These are phyloP conservation scores for Ellobius talpinus DNA, from an alignment of 2,113 vertebrate species.

Conservation along the genomic window DNA sequence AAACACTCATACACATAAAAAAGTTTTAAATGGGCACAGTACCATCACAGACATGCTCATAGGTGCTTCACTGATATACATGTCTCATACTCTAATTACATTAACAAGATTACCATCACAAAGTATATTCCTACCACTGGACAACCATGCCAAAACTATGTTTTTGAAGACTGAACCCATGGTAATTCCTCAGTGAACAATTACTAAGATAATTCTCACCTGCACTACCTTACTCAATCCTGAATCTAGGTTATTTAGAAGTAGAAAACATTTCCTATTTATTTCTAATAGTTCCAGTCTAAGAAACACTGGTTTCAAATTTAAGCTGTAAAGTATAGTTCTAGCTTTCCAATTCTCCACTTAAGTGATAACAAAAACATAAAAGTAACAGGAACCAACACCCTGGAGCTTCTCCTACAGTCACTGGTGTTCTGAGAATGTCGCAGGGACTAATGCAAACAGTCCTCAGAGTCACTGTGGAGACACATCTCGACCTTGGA, in stretches of 20 bases:
- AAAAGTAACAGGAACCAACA: not conserved
- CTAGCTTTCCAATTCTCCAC: slow-evolving; percentile 5
- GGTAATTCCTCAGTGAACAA: too few relatives aligned
- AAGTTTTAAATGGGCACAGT: not conserved
- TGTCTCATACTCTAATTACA: not conserved
- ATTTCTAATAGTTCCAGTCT: slow-evolving; percentile 10
- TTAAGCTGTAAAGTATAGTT: not conserved
- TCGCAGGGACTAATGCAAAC: not conserved
- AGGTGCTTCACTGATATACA: not conserved
- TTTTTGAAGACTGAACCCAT: not conserved
- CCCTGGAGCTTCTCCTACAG: not conserved
- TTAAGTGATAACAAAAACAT: not conserved
- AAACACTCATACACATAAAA: not conserved
- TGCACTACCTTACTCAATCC: not conserved
- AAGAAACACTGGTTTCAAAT: not conserved
- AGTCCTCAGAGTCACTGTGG: not conserved
- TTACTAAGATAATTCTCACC: not conserved
- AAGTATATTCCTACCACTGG: not conserved
- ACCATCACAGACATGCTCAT: not conserved
- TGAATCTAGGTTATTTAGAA: slow-evolving; percentile 7
- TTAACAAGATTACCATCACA: not conserved
- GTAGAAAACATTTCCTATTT: slow-evolving; percentile 13
- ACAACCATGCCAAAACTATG: not conserved
- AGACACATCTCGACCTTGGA: not conserved
- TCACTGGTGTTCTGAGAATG: not conserved